These are phyloP conservation scores for Heteractis magnifica DNA, from an alignment of 92 coral and sea anemone species.

Conservation along the genomic window DNA sequence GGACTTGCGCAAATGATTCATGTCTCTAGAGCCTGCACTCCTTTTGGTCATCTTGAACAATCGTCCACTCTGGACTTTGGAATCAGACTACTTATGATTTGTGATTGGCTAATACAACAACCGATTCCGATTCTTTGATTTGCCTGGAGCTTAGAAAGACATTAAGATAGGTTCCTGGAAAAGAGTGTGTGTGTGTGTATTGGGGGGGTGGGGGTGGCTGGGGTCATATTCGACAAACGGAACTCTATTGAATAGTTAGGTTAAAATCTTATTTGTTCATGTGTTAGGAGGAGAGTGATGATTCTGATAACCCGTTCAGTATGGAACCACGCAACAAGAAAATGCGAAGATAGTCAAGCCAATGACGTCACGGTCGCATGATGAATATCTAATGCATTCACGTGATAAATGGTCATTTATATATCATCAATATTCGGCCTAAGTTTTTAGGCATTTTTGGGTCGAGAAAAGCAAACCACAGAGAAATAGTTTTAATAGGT, in stretches of 20 bases:
- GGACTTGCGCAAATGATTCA: too few species aligned
- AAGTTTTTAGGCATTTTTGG: not conserved
- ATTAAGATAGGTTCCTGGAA: too few species aligned
- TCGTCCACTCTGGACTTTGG: too few species aligned
- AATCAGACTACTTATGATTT: too few species aligned
- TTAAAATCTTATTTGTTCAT: not conserved
- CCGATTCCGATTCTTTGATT: too few species aligned
- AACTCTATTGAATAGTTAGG: not conserved
- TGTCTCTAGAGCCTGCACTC: too few species aligned
- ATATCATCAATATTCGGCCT: not conserved
- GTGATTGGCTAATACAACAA: too few species aligned
- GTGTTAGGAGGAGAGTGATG: slow-evolving; percentile 66
- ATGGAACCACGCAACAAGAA: slow-evolving; percentile 71
- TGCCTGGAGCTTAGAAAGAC: too few species aligned
- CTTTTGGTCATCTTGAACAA: too few species aligned
- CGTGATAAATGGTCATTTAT: not conserved
- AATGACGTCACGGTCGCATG: not conserved
- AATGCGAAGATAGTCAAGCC: slow-evolving; percentile 47
- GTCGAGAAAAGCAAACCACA: not conserved
- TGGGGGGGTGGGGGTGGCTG: not conserved
- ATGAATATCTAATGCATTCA: not conserved
- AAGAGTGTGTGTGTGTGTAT: too few species aligned
- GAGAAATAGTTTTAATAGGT: not conserved
- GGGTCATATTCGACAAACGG: not conserved
- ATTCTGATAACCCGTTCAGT: slow-evolving; percentile 81